Base-by-base conservation (phyloP, 2,797 vertebrate species). In the Falco rusticolus region DNA sequence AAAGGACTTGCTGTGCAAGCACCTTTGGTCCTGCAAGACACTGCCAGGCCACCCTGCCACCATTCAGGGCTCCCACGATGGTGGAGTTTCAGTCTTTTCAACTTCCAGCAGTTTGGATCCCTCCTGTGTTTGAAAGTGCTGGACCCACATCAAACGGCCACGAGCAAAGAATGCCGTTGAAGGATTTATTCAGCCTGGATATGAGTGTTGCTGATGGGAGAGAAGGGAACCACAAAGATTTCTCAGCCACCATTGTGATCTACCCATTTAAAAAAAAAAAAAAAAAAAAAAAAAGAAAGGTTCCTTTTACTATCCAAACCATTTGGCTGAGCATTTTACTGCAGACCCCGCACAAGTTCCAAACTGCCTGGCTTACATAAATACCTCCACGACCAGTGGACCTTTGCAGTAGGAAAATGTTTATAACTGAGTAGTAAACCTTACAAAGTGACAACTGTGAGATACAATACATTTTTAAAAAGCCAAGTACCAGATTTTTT, bases 141-240 rank as follows among this genome's bases (percentile, higher is more conserved):
- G 97, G 97, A 98, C 95, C 65, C 50, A 96, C 97, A 97, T 98
- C 97, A 98, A 97, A 98, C 71, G 4, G 56, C 47, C 48, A 68
- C 0, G 2, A 95, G 96, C 89, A 96, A 98, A 98, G 94, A 97
- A 98, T 81, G 70, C 47, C 3, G 70, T 84, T 37, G 81, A 96
- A 96, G 89, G 96, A 96, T 97, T 97, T 97, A 96, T 95, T 97
- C 97, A 97, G 94, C 84, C 94, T 97, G 95, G 77, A 31, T 96
- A 70, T 94, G 93, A 96, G 92, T 95, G 95, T 94, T 93, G 92
- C 93, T 96, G 94, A 96, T 88, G 80, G 53, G 86, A 92, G 85
- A 92, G 77, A 95, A 93, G 51, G 70, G 83, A 95, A 48, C 43
- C 84, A 70, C 85, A 97, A 96, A 91, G 89, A 78, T 93, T 89